Conservation (phyloP, 2,888 invertebrate genomes). For the Calameuta pallipes region DNA sequence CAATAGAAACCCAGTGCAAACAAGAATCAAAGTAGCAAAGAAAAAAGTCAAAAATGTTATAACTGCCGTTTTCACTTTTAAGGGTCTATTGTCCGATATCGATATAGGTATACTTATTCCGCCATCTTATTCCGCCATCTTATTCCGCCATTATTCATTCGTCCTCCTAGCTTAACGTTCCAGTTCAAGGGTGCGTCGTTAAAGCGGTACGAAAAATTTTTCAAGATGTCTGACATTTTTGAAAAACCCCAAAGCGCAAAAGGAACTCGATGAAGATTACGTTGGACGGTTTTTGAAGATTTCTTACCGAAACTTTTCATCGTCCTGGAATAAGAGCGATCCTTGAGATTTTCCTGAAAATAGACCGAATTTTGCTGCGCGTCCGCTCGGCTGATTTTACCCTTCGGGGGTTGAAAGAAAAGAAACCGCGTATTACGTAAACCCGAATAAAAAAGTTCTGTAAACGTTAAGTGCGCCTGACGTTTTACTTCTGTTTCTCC, state of each 20-base stretch:
- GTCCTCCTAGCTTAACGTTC: neutral
- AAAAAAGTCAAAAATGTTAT: neutral
- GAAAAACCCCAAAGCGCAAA: neutral
- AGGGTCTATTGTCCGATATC: neutral
- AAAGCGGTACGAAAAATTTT: neutral
- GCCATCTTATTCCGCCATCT: neutral
- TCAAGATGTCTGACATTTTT: neutral
- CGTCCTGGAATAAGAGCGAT: neutral
- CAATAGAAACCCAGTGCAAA: neutral
- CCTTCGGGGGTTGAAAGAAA: neutral
- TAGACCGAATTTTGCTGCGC: neutral
- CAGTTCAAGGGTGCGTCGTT: neutral
- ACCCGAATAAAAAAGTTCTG: constrained; percentile 29
- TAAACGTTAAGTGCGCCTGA: constrained; percentile 43
- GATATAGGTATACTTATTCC: neutral
- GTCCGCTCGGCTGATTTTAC: neutral
- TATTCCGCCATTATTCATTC: neutral
- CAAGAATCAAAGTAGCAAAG: neutral
- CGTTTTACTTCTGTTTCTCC: constrained; percentile 41
- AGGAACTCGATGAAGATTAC: neutral
- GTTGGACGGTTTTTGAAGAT: neutral
- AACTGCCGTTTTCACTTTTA: neutral
- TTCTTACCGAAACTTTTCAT: neutral
- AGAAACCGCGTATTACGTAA: neutral
- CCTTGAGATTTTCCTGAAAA: neutral